A percentile compares a stretch with the other conserved stretches of the same genome.
phyloP scores from a whole-genome alignment of 2,888 invertebrate species.

The Macrosiphum euphorbiae region DNA sequence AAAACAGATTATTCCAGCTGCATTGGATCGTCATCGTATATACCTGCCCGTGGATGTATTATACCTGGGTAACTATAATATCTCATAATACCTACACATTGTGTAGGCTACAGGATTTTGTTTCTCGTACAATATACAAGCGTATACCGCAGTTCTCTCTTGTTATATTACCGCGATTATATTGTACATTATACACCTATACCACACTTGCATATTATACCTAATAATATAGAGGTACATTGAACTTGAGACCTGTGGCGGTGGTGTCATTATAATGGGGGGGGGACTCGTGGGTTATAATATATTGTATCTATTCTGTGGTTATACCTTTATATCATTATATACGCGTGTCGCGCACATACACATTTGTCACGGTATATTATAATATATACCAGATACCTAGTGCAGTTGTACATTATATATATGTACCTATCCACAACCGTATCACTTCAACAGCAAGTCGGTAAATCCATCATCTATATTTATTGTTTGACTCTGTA shows the following conservation, averaged over 20 bases:
- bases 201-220: background rate
- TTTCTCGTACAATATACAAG: background rate
- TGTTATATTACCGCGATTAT: background rate
- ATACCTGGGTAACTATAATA: background rate
- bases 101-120: background rate
- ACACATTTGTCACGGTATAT: background rate
- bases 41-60: background rate
- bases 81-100: background rate
- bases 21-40: background rate
- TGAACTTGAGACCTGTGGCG: background rate
- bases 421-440: background rate
- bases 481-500: background rate
- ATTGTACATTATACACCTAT: too few species aligned
- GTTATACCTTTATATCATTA: background rate
- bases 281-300: background rate
- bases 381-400: background rate
- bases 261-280: background rate
- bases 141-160: background rate
- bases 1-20: background rate
- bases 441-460: background rate
- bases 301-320: background rate
- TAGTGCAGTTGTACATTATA: background rate
- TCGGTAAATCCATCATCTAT: background rate
- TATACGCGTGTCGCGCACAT: background rate
- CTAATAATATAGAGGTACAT: background rate